Evolutionary conservation across 2,888 invertebrate genomes (phyloP), one percentile per base, ranked within the genome.

Genomic region (Cheilosia scutellata): DNA sequence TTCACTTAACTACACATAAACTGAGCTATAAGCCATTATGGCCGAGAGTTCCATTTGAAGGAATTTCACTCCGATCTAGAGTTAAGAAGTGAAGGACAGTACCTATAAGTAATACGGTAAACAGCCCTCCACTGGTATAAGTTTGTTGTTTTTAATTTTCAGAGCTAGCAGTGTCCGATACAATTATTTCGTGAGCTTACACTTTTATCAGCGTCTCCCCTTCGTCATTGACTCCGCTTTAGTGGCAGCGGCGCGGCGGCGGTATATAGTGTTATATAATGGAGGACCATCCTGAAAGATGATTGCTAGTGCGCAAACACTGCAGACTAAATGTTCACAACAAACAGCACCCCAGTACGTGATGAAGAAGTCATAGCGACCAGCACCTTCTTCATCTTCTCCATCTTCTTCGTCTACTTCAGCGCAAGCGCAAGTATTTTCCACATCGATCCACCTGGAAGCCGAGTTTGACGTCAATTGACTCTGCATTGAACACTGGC

Each of bases 351-450:
- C 72, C 82, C 68, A 77, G 53, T 86, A 86, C 86, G 86, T 86
- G 86, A 86, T 82, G 76, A 86, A 86, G 82, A 86, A 86, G 82
- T 86, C 82, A 86, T 86, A 82, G 62, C 76, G 66, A 49, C 86
- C 86, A 65, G 82, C 86, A 86, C 86, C 86, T 82, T 77, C 49
- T 66, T 62, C 71, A 44, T 72, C 62, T 66, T 31, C 42, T 70
- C 4, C 55, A 4, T 31, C 49, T 20, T 20, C 20, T 20, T 20
- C 20, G 20, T 20, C 20, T 20, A 20, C 20, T 20, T 42, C 40
- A 9, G 31, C n/a, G 27, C 31, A 42, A 44, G 27, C 55, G 37
- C 20, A 71, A 37, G 49, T 62, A 42, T 70, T 55, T 53, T 55
- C 55, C 47, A 37, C 49, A 16, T 66, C 58, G 60, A 80, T 86